Percentiles rank a stretch among this genome's conserved stretches.
Evolutionary conservation across 2,113 vertebrate genomes (phyloP).

Genomic region (Sturnira hondurensis): DNA sequence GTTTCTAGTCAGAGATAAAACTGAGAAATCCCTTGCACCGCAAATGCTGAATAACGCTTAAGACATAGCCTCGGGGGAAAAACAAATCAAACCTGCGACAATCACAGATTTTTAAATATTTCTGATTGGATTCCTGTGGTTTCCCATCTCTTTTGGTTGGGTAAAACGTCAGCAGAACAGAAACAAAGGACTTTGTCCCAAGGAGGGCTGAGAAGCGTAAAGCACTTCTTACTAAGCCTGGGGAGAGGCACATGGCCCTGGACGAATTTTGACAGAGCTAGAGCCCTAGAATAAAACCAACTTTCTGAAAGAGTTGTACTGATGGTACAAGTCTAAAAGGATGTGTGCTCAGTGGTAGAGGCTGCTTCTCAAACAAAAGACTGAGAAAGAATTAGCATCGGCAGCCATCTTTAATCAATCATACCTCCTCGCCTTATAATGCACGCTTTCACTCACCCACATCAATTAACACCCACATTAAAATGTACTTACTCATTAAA

Average conservation of each 20-base stretch:
- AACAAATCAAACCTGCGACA: background rate
- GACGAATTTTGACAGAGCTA: background rate
- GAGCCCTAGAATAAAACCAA: background rate
- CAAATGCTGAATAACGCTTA: background rate
- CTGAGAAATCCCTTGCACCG: background rate
- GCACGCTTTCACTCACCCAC: background rate
- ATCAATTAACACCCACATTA: background rate
- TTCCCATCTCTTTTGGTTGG: background rate
- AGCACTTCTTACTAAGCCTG: background rate
- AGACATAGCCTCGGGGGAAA: background rate
- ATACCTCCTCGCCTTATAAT: fast-evolving
- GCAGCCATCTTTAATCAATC: background rate
- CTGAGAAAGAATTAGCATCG: background rate
- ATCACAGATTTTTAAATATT: background rate
- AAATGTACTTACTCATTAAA: background rate
- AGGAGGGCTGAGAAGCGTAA: background rate
- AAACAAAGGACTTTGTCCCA: background rate
- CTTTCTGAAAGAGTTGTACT: background rate
- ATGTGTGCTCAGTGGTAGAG: background rate
- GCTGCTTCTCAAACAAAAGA: background rate
- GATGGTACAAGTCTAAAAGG: background rate
- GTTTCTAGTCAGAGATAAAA: background rate
- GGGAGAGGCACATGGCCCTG: background rate
- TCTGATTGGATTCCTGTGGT: background rate
- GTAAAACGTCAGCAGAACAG: background rate